These are phyloP conservation scores for Casuarius casuarius DNA, from an alignment of 2,113 vertebrate species.

Conservation along the genomic window DNA sequence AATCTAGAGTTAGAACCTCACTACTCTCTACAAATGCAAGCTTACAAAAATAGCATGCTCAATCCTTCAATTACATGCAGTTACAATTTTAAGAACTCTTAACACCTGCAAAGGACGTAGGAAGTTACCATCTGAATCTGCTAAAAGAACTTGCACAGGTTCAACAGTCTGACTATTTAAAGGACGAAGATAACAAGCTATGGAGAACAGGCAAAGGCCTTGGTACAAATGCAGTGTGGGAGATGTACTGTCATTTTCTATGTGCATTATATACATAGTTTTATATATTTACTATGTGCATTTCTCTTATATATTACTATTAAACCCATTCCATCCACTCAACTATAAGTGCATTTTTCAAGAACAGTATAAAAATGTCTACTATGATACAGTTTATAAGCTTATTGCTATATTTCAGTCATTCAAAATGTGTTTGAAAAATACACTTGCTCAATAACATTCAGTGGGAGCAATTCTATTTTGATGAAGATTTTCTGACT, in stretches of 20 bases:
- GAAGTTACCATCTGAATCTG: not conserved
- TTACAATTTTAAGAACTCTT: not conserved
- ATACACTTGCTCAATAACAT: not conserved
- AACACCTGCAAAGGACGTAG: not conserved
- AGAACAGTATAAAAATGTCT: slow-evolving; percentile 68
- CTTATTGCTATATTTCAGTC: slow-evolving; percentile 49
- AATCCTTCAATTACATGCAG: not conserved
- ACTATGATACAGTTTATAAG: slow-evolving; percentile 53
- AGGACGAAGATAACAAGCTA: not conserved
- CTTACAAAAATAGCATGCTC: not conserved
- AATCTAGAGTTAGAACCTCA: not conserved
- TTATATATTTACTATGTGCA: slow-evolving; percentile 48
- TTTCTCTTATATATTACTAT: slow-evolving; percentile 52
- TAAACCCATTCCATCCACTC: slow-evolving; percentile 48
- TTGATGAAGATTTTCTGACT: slow-evolving; percentile 53
- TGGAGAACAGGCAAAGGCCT: not conserved
- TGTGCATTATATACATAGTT: slow-evolving; percentile 31
- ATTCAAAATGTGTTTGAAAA: slow-evolving; percentile 50
- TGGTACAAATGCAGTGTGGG: not conserved
- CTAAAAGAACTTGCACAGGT: not conserved
- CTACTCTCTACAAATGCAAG: not conserved
- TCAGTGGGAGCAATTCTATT: slow-evolving; percentile 50
- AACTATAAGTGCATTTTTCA: slow-evolving; percentile 58
- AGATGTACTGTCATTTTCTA: slow-evolving; percentile 11
- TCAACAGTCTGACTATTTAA: not conserved